Base-by-base conservation (phyloP, 2,888 invertebrate genomes). In the Andricus curvator region DNA sequence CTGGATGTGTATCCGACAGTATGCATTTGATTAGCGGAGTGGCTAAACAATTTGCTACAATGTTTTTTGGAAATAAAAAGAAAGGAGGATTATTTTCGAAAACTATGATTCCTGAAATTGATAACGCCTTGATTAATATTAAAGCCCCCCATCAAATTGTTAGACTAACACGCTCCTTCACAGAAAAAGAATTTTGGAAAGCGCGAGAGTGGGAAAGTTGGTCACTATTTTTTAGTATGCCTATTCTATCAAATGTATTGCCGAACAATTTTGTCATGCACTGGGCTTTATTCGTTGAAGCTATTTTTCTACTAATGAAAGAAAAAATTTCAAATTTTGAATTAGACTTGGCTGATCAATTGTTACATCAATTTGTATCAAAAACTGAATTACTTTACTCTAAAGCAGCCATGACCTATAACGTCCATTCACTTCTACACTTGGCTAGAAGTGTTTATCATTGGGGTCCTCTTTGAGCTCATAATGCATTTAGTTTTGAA, bases 371-470 rank as follows among this genome's bases (percentile, higher is more conserved):
- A 65, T 82, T 78, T 56, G 78, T 82, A 1, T 67, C 29, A 22
- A 67, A 79, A 37, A 76, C 68, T 8, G 79, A 79, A 62, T 9
- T 41, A 44, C 56, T 77, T 13, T 82, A 82, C 17, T 48, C 56
- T 13, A n/a, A 29, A 60, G 0, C 15, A 20, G 62, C 78, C 4
- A 81, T 78, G 67, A 70, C 65, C 4, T 77, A 70, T 56, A 82
- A 82, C 22, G 80, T 80, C 0, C 82, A 84, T 65, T 79, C 78
- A 44, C 60, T 82, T 4, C n/a, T 76, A n/a, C 79, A 84, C 76
- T 44, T 84, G 9, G 22, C 70, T 17, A 62, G 65, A 20, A 83
- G 82, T 78, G 81, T 79, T n/a, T 20, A 62, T 15, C 41, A 74
- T 56, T 84, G 80, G 80, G 81, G 81, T 20, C 82, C 80, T 11